phyloP scores from a whole-genome alignment of 2,888 invertebrate genomes.

The Leistus spinibarbis region DNA sequence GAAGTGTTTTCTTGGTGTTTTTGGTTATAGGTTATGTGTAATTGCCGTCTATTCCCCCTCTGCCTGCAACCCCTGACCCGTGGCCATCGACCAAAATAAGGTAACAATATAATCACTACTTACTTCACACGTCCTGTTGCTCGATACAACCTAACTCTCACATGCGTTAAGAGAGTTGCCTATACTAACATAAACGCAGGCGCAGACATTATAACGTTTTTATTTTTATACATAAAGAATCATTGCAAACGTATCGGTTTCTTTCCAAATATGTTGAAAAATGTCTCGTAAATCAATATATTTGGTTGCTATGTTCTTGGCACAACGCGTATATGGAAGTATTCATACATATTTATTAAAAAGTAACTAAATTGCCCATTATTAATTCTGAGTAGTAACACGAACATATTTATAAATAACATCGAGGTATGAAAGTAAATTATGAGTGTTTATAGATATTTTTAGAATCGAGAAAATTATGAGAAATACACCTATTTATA shows the following conservation, averaged over 20 bases:
- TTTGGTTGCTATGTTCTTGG: background rate
- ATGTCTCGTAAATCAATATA: background rate
- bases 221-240: too few species aligned
- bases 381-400: background rate
- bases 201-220: background rate
- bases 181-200: background rate
- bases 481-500: background rate
- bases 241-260: too few species aligned
- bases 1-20: constrained; percentile 42
- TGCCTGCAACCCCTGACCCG: constrained; percentile 46
- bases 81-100: constrained; percentile 46
- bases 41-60: constrained; percentile 50
- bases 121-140: background rate
- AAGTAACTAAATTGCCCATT: background rate
- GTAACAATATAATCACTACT: constrained; percentile 43
- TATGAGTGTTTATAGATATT: background rate
- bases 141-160: background rate
- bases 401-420: background rate
- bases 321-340: background rate
- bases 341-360: background rate
- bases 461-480: background rate
- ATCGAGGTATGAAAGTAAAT: background rate
- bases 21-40: constrained; percentile 57
- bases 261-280: too few species aligned
- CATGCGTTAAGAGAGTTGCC: background rate